A percentile compares a stretch with the other conserved stretches of the same genome.
Conservation (phyloP, 2,113 vertebrate genomes). For the Myotis lucifugus region DNA sequence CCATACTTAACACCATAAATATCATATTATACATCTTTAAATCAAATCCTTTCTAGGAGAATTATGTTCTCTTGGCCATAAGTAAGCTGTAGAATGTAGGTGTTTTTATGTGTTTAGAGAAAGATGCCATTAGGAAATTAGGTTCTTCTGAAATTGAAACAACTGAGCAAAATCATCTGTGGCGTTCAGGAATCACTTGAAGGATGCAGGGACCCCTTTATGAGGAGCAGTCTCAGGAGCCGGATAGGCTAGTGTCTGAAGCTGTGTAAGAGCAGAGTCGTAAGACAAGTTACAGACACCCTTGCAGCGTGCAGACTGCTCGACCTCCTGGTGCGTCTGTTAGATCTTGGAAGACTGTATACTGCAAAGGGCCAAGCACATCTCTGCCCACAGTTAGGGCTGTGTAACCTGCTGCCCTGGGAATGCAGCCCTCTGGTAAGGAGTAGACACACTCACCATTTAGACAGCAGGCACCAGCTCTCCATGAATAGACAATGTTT, state of each 20-base stretch:
- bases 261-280: not conserved
- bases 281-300: not conserved
- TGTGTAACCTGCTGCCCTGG: not conserved
- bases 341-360: not conserved
- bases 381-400: not conserved
- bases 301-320: not conserved
- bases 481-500: not conserved
- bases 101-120: constrained; percentile 5
- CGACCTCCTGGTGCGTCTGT: not conserved
- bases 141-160: not conserved
- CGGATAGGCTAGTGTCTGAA: not conserved
- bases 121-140: not conserved
- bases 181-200: not conserved
- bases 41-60: not conserved
- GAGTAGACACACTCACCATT: not conserved
- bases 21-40: not conserved
- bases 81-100: not conserved
- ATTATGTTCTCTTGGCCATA: not conserved
- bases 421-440: not conserved
- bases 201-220: not conserved
- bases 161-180: not conserved
- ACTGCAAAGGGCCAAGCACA: not conserved
- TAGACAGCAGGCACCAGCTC: not conserved
- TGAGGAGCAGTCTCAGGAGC: not conserved
- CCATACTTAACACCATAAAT: not conserved